Conservation (phyloP, 1,140 invertebrate species). For the Saxidomus purpurata region DNA sequence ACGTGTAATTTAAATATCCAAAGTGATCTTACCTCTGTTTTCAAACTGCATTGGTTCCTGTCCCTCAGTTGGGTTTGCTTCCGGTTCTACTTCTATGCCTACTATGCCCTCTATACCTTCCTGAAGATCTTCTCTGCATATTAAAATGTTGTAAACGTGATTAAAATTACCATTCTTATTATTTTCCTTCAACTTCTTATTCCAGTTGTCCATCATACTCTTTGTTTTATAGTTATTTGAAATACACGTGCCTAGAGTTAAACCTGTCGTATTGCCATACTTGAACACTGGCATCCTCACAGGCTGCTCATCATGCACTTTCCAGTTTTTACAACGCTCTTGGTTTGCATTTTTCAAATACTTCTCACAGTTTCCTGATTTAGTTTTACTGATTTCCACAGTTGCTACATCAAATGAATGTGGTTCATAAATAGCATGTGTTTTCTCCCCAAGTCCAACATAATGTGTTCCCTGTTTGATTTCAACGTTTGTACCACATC, state of each 20-base stretch:
- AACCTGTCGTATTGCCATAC: background rate
- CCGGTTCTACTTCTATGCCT: background rate
- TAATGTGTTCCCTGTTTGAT: background rate
- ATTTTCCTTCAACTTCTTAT: background rate
- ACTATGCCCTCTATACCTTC: background rate
- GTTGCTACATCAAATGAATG: constrained; percentile 9
- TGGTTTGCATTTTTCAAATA: background rate
- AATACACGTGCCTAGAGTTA: background rate
- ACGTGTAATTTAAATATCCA: too few species aligned
- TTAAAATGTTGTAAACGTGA: background rate
- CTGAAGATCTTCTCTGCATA: background rate
- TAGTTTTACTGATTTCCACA: background rate
- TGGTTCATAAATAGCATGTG: background rate
- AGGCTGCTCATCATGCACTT: background rate
- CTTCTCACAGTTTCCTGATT: background rate
- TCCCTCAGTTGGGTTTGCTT: background rate
- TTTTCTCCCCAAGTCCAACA: background rate
- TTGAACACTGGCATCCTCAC: background rate
- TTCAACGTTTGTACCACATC: background rate
- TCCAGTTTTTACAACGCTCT: background rate
- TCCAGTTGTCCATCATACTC: background rate
- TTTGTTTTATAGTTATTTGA: background rate
- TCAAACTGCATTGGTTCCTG: background rate
- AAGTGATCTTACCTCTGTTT: background rate
- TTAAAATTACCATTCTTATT: background rate